Evolutionary conservation across 1,140 invertebrate species (phyloP).

Genomic region (Epicauta chinensis): DNA sequence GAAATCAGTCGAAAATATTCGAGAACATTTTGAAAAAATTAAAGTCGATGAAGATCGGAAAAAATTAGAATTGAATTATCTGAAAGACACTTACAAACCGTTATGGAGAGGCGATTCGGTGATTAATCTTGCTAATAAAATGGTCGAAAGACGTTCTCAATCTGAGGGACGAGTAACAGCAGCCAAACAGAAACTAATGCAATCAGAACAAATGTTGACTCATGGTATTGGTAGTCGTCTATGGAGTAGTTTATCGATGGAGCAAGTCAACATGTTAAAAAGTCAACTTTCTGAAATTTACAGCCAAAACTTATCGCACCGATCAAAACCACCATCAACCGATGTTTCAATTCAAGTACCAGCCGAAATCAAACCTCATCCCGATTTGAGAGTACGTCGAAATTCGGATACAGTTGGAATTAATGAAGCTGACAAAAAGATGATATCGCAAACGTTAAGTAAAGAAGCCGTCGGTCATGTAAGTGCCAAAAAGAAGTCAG

Average conservation of each 20-base stretch:
- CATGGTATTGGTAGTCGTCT: slow-evolving; percentile 64
- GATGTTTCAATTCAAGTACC: slow-evolving; percentile 29
- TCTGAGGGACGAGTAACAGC: slow-evolving; percentile 14
- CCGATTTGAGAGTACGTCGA: slow-evolving; percentile 29
- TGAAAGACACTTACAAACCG: slow-evolving; percentile 69
- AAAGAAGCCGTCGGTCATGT: slow-evolving; percentile 64
- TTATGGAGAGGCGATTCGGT: slow-evolving; percentile 79
- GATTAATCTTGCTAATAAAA: slow-evolving; percentile 62
- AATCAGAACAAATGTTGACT: slow-evolving; percentile 39
- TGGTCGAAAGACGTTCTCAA: slow-evolving; percentile 41
- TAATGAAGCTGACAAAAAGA: slow-evolving; percentile 63
- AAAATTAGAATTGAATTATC: slow-evolving; percentile 45
- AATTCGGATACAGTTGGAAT: slow-evolving; percentile 29
- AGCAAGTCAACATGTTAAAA: slow-evolving; percentile 76
- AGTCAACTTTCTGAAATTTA: slow-evolving; percentile 79
- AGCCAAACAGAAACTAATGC: not conserved
- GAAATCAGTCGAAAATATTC: slow-evolving; percentile 79
- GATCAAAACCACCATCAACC: slow-evolving; percentile 6
- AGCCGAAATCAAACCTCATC: slow-evolving; percentile 11
- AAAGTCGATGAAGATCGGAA: slow-evolving; percentile 44
- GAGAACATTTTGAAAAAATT: slow-evolving; percentile 59
- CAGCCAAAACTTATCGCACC: slow-evolving; percentile 41
- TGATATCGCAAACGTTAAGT: slow-evolving; percentile 62
- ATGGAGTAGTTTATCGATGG: slow-evolving; percentile 77
- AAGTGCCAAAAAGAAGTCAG: slow-evolving; percentile 16